Evolutionary conservation across 2,888 invertebrate genomes (phyloP).

Genomic region (Matsumyia berberina): DNA sequence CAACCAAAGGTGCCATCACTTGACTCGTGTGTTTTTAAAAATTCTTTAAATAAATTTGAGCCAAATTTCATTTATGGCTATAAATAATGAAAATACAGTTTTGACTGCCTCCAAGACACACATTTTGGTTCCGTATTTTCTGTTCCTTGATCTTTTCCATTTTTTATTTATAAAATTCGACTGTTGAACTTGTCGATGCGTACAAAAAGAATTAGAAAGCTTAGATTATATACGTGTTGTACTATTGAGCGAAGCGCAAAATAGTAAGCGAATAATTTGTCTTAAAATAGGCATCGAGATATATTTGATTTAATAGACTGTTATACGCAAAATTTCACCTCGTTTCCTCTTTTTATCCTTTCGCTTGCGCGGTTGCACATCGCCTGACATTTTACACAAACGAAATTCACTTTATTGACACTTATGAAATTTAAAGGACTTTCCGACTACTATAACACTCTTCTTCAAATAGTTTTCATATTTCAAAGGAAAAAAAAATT

Average conservation of each 20-base stretch:
- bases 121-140: constrained; percentile 44
- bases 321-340: constrained; percentile 83
- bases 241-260: constrained; percentile 25
- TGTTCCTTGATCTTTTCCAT: constrained; percentile 31
- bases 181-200: constrained; percentile 10
- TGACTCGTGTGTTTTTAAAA: constrained; percentile 22
- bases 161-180: constrained; percentile 65
- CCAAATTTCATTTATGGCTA: constrained; percentile 77
- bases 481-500: constrained; percentile 58
- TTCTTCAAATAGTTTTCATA: constrained; percentile 65
- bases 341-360: constrained; percentile 94
- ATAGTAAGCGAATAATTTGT: constrained; percentile 16
- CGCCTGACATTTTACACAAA: constrained; percentile 90
- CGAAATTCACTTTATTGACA: constrained; percentile 34
- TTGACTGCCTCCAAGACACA: constrained; percentile 31
- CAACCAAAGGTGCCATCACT: constrained; percentile 9
- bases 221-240: constrained; percentile 17
- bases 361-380: constrained; percentile 93
- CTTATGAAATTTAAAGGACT: constrained; percentile 17
- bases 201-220: constrained; percentile 9
- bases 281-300: constrained; percentile 35
- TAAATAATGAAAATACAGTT: constrained; percentile 66
- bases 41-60: constrained; percentile 85
- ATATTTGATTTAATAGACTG: constrained; percentile 1
- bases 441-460: constrained; percentile 9